Conservation (phyloP, 2,888 invertebrate genomes). For the Pocota personata region DNA sequence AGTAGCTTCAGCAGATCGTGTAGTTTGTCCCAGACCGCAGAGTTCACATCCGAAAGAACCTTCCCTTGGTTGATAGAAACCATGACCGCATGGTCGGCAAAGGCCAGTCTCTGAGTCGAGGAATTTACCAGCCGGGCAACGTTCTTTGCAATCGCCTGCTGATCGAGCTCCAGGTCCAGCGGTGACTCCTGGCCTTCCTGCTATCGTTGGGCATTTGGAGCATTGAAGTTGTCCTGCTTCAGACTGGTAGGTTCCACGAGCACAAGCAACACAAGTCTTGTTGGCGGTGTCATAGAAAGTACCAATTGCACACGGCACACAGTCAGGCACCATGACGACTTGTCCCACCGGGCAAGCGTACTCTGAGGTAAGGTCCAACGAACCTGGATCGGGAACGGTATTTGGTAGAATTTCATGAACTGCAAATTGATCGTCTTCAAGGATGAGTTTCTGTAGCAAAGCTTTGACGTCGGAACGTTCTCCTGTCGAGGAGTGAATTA, state of each 20-base stretch:
- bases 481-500: slow-evolving; percentile 92
- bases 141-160: slow-evolving; percentile 95
- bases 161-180: slow-evolving; percentile 93
- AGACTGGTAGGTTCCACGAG: slow-evolving; percentile 96
- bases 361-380: slow-evolving; percentile 92
- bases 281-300: slow-evolving; percentile 91
- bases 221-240: slow-evolving; percentile 95
- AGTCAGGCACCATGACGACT: slow-evolving; percentile 96
- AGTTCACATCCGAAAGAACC: slow-evolving; percentile 94
- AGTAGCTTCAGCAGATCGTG: slow-evolving; percentile 94
- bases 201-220: slow-evolving; percentile 93
- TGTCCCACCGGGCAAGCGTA: slow-evolving; percentile 97
- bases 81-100: slow-evolving; percentile 96
- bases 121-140: slow-evolving; percentile 96
- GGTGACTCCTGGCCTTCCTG: slow-evolving; percentile 95
- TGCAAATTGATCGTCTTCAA: slow-evolving; percentile 97
- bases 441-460: slow-evolving; percentile 93
- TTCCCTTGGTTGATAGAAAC: slow-evolving; percentile 95
- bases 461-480: slow-evolving; percentile 93
- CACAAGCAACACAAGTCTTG: slow-evolving; percentile 92
- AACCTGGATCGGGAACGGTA: slow-evolving; percentile 96
- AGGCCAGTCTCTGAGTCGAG: slow-evolving; percentile 94
- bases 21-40: slow-evolving; percentile 96
- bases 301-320: slow-evolving; percentile 96
- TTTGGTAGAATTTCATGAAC: slow-evolving; percentile 96